These are phyloP conservation scores for Leptoteleia sp. DNA, from an alignment of 1,140 invertebrate species.

Conservation along the genomic window DNA sequence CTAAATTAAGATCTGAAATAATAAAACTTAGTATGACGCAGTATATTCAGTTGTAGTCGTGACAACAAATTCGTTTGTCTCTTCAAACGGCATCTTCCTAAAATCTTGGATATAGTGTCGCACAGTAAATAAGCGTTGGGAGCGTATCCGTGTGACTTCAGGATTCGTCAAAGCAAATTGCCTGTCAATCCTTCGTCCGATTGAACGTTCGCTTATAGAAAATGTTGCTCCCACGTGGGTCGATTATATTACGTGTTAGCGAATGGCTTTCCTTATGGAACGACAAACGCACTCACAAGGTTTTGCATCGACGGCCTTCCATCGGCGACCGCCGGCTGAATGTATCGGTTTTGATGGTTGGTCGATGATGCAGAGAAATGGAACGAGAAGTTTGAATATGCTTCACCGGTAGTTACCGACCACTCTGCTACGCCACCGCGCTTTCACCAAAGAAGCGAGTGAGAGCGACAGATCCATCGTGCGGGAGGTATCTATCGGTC, in stretches of 20 bases:
- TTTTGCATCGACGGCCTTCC: constrained; percentile 70
- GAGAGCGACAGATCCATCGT: constrained; percentile 70
- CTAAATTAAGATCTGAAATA: too few species aligned
- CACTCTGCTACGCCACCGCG: constrained; percentile 68
- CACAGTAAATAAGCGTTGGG: constrained; percentile 1
- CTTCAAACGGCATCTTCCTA: too few species aligned
- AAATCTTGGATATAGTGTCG: constrained; percentile 3
- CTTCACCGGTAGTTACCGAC: constrained; percentile 77
- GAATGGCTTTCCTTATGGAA: constrained; percentile 70
- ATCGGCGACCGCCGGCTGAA: constrained; percentile 53
- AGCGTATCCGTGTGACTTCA: constrained; percentile 19
- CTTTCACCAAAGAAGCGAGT: constrained; percentile 48
- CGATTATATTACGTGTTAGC: constrained; percentile 66
- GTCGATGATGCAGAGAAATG: constrained; percentile 62
- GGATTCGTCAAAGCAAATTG: constrained; percentile 66
- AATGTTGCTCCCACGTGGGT: constrained; percentile 53
- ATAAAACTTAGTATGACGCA: too few species aligned
- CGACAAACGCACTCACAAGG: constrained; percentile 75
- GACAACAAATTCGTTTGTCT: too few species aligned
- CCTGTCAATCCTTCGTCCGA: constrained; percentile 71
- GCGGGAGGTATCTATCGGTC: constrained; percentile 73
- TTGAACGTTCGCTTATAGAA: constrained; percentile 50
- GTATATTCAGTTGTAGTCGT: too few species aligned
- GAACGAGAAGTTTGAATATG: constrained; percentile 76
- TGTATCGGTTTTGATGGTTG: constrained; percentile 66